Percentiles rank a stretch among this genome's conserved stretches.
Evolutionary conservation across 2,113 vertebrate species (phyloP).

Genomic region (Sinosuthora webbiana): DNA sequence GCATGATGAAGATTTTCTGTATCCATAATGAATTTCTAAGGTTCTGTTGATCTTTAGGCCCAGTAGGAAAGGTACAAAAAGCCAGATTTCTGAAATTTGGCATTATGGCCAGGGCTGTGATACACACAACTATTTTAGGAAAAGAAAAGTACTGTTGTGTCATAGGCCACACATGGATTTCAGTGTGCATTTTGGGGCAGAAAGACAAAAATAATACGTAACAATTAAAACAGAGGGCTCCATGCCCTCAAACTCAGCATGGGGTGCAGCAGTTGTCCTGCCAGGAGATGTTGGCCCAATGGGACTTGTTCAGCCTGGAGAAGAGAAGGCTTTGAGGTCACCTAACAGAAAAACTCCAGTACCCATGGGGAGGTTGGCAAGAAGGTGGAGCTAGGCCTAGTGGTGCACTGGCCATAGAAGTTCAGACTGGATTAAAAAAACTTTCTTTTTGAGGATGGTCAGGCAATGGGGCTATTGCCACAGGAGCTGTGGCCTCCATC

Average conservation of each 20-base stretch:
- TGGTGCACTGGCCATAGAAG: not conserved
- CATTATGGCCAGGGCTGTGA: not conserved
- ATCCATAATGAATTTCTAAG: not conserved
- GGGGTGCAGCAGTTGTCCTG: not conserved
- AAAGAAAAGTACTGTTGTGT: not conserved
- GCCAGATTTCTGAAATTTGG: not conserved
- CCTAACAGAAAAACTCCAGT: not conserved
- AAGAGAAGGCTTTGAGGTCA: not conserved
- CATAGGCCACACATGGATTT: not conserved
- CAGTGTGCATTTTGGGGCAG: not conserved
- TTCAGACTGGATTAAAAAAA: not conserved
- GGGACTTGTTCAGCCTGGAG: not conserved
- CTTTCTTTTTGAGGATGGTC: not conserved
- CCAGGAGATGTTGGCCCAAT: not conserved
- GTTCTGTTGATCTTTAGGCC: not conserved
- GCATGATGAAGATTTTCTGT: not conserved
- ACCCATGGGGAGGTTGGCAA: not conserved
- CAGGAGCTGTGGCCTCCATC: not conserved
- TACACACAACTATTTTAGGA: not conserved
- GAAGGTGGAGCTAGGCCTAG: not conserved
- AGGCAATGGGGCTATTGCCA: not conserved
- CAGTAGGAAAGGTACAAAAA: not conserved
- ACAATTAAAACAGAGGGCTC: not conserved
- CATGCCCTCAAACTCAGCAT: not conserved
- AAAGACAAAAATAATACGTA: not conserved